Conservation (phyloP, 2,888 invertebrate genomes). For the Drosophila merina region DNA sequence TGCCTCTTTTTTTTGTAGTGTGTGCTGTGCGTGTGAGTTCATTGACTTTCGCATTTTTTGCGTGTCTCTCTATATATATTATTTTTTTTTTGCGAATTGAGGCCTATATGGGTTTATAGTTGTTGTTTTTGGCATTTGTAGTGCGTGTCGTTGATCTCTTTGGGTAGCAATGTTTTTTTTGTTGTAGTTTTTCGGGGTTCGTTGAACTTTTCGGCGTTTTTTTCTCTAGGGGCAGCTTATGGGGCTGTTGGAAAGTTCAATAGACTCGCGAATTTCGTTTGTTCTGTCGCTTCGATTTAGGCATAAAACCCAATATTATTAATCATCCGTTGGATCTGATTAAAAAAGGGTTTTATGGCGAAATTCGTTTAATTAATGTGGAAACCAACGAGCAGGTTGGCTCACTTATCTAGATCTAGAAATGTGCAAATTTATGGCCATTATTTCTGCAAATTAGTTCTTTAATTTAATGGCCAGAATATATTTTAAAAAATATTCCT, state of each 20-base stretch:
- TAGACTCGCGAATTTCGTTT: slow-evolving; percentile 69
- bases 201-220: slow-evolving; percentile 66
- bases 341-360: slow-evolving; percentile 11
- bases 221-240: slow-evolving; percentile 32
- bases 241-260: slow-evolving; percentile 66
- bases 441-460: background rate
- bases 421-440: background rate
- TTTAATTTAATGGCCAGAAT: background rate
- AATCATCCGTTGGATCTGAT: slow-evolving; percentile 21
- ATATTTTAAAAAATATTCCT: background rate
- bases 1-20: slow-evolving; percentile 10
- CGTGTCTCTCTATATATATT: slow-evolving; percentile 4
- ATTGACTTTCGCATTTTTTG: slow-evolving; percentile 55
- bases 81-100: slow-evolving; percentile 19
- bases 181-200: slow-evolving; percentile 49
- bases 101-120: slow-evolving; percentile 32
- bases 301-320: slow-evolving; percentile 30
- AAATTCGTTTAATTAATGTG: slow-evolving; percentile 8
- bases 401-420: slow-evolving; percentile 1
- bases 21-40: slow-evolving; percentile 46
- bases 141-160: slow-evolving; percentile 79
- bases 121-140: slow-evolving; percentile 43
- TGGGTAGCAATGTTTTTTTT: slow-evolving; percentile 35
- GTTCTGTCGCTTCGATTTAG: slow-evolving; percentile 30
- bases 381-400: background rate